These are phyloP conservation scores for Gymnoscopelus braueri DNA, from an alignment of 2,797 vertebrate species.

Conservation along the genomic window DNA sequence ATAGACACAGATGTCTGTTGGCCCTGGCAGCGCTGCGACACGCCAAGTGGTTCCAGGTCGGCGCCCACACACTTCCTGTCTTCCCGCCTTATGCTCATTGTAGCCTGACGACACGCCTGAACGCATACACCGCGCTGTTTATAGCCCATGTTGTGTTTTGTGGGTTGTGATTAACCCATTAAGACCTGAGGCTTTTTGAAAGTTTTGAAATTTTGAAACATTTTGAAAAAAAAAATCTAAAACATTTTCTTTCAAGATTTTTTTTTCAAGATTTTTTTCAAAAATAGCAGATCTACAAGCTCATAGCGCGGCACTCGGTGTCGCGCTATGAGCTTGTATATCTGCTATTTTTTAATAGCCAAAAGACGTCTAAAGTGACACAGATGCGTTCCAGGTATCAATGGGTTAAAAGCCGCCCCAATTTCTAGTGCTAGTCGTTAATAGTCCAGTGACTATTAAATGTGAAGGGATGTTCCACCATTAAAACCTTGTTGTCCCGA, in stretches of 20 bases:
- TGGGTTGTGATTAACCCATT: constrained; percentile 2
- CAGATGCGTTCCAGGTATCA: too few relatives aligned
- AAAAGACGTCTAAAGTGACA: too few relatives aligned
- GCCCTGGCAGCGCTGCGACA: constrained; percentile 99
- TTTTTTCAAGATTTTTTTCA: too few relatives aligned
- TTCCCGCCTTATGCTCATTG: constrained; percentile 84
- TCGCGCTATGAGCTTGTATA: too few relatives aligned
- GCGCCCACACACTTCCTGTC: constrained; percentile 93
- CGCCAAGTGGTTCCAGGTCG: constrained; percentile 99
- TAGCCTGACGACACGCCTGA: constrained; percentile 84
- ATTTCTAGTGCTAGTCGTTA: constrained; percentile 5
- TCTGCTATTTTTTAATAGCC: too few relatives aligned
- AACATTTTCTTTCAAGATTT: too few relatives aligned
- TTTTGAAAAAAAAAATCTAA: too few relatives aligned
- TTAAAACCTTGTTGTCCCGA: too few relatives aligned
- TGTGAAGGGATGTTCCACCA: constrained; percentile 1
- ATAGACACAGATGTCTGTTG: constrained; percentile 99
- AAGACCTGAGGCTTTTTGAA: too few relatives aligned
- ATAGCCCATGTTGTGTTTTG: constrained; percentile 8
- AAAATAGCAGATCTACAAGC: too few relatives aligned
- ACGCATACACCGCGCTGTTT: background rate
- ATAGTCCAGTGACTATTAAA: background rate
- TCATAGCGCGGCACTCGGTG: too few relatives aligned
- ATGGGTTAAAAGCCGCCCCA: constrained; percentile 11
- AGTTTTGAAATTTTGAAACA: too few relatives aligned